Evolutionary conservation across 2,113 vertebrate species (phyloP).

Genomic region (Cololabis saira): DNA sequence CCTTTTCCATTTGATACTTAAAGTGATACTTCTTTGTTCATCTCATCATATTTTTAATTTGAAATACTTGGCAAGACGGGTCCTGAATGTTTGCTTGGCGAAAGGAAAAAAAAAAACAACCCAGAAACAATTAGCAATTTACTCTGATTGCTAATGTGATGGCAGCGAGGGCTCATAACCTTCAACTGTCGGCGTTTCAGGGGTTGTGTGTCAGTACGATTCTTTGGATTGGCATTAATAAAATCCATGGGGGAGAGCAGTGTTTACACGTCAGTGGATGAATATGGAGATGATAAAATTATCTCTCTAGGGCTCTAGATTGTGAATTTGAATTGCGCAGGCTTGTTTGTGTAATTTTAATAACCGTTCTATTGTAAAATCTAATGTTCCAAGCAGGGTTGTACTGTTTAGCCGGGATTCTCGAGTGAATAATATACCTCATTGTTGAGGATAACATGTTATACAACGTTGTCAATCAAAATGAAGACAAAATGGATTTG

Average conservation of each 20-base stretch:
- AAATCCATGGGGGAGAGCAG: constrained; percentile 40
- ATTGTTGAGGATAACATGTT: background rate
- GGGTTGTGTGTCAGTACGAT: background rate
- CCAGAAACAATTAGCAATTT: background rate
- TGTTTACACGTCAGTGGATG: constrained; percentile 47
- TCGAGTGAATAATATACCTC: background rate
- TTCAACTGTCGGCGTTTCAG: constrained; percentile 9
- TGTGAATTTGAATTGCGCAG: constrained; percentile 67
- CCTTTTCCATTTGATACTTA: constrained; percentile 2
- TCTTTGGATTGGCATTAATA: constrained; percentile 37
- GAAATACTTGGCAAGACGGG: background rate
- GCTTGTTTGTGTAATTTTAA: constrained; percentile 59
- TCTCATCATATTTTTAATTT: background rate
- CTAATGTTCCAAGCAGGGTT: constrained; percentile 35
- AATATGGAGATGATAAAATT: constrained; percentile 66
- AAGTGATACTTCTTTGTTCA: background rate
- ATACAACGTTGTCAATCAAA: background rate
- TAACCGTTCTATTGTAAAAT: constrained; percentile 43
- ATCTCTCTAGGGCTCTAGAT: constrained; percentile 56
- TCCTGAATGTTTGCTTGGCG: no score
- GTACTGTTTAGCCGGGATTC: constrained; percentile 2
- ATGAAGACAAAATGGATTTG: background rate
- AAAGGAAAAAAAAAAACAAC: background rate
- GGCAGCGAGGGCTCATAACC: constrained; percentile 7
- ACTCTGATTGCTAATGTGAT: background rate